A percentile compares a stretch with the other conserved stretches of the same genome.
Conservation (phyloP, 2,888 invertebrate species). For the Erebia palarica region DNA sequence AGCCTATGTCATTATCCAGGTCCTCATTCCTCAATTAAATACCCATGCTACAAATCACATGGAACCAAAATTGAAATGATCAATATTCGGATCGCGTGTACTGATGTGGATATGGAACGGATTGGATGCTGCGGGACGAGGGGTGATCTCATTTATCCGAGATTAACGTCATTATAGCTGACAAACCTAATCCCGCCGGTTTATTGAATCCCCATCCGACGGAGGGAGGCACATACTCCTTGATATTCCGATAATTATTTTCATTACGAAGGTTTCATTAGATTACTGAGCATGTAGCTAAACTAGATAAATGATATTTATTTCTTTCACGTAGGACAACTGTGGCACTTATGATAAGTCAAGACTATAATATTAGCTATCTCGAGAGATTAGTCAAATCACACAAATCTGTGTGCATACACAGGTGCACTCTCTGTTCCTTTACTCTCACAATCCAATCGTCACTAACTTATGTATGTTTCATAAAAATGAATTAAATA, state of each 20-base stretch:
- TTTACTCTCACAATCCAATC: no score
- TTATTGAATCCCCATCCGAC: constrained; percentile 5
- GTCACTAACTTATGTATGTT: no score
- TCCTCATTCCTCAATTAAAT: background rate
- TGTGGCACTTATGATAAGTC: no score
- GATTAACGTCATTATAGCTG: constrained; percentile 16
- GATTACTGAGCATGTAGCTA: background rate
- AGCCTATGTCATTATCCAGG: background rate
- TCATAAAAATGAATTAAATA: no score
- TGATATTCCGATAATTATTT: background rate
- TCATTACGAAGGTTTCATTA: background rate
- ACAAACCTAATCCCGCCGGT: constrained; percentile 11
- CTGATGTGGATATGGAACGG: background rate
- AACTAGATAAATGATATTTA: no score
- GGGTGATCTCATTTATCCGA: constrained; percentile 10
- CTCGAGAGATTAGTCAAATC: no score
- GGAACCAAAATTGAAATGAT: constrained; percentile 1
- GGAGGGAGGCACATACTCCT: background rate
- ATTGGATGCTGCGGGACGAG: background rate
- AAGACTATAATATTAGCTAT: no score
- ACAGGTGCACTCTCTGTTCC: no score
- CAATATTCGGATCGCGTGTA: constrained; percentile 3
- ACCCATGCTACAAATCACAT: background rate
- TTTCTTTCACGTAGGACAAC: no score
- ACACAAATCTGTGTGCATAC: no score